A percentile compares a stretch with the other conserved stretches of the same genome.
Evolutionary conservation across 2,888 invertebrate genomes (phyloP).

Genomic region (Salticus scenicus): DNA sequence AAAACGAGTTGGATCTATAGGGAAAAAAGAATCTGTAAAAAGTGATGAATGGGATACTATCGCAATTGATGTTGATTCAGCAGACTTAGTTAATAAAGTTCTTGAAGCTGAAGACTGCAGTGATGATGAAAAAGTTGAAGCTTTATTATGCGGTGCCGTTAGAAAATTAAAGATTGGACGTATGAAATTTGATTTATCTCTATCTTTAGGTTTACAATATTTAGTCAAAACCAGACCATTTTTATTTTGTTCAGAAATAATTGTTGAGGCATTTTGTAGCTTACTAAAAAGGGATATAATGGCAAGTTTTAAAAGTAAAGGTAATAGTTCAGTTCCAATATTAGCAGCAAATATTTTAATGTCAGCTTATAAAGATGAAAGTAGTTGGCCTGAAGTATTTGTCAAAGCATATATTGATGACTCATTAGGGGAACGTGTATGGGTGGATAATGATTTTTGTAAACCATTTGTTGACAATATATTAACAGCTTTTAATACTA

Average conservation of each 20-base stretch:
- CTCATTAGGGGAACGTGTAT: slow-evolving; percentile 91
- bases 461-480: slow-evolving; percentile 94
- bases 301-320: slow-evolving; percentile 83
- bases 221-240: slow-evolving; percentile 86
- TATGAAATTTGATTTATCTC: slow-evolving; percentile 87
- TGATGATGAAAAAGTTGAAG: slow-evolving; percentile 84
- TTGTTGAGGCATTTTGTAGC: slow-evolving; percentile 83
- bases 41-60: slow-evolving; percentile 83
- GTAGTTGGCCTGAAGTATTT: slow-evolving; percentile 93
- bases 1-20: slow-evolving; percentile 53
- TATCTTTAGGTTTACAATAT: slow-evolving; percentile 86
- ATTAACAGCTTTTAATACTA: slow-evolving; percentile 88
- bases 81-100: slow-evolving; percentile 85
- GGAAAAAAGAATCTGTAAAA: slow-evolving; percentile 67
- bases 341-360: slow-evolving; percentile 89
- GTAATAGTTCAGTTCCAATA: slow-evolving; percentile 86
- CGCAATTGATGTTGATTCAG: slow-evolving; percentile 87
- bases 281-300: slow-evolving; percentile 84
- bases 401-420: slow-evolving; percentile 96
- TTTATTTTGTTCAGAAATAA: slow-evolving; percentile 76
- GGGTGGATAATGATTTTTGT: slow-evolving; percentile 95
- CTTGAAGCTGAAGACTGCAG: slow-evolving; percentile 85
- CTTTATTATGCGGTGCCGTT: slow-evolving; percentile 90
- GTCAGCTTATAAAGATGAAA: slow-evolving; percentile 86
- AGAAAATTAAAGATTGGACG: slow-evolving; percentile 85